These are phyloP conservation scores for Harpalus rubripes DNA, from an alignment of 2,888 invertebrate genomes.

Conservation along the genomic window DNA sequence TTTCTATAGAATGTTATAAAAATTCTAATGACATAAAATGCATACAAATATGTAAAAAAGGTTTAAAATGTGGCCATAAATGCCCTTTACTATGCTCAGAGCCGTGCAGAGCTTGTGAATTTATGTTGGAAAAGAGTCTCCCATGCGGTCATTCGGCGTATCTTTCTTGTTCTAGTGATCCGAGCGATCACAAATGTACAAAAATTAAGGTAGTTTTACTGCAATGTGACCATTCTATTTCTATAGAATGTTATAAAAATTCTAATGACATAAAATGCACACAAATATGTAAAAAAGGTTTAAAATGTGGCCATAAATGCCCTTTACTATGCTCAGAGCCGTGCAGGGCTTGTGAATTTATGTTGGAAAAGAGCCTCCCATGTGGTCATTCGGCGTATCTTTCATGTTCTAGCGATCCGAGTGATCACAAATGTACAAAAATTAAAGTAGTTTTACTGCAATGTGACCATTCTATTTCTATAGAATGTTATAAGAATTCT, in stretches of 20 bases:
- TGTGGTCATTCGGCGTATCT: slow-evolving; percentile 79
- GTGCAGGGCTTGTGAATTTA: slow-evolving; percentile 78
- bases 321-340: slow-evolving; percentile 77
- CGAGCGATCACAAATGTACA: slow-evolving; percentile 75
- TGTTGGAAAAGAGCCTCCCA: slow-evolving; percentile 78
- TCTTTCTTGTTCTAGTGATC: slow-evolving; percentile 78
- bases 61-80: slow-evolving; percentile 78
- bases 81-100: slow-evolving; percentile 76
- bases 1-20: slow-evolving; percentile 70
- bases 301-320: slow-evolving; percentile 78
- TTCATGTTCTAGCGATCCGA: slow-evolving; percentile 77
- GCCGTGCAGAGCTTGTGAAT: slow-evolving; percentile 79
- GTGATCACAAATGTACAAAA: slow-evolving; percentile 75
- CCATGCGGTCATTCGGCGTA: slow-evolving; percentile 78
- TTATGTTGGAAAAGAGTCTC: slow-evolving; percentile 78
- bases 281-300: slow-evolving; percentile 70
- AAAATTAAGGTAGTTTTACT: slow-evolving; percentile 69
- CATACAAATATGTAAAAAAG: slow-evolving; percentile 71
- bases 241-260: neutral
- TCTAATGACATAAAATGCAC: slow-evolving; percentile 75
- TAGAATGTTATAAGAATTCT: slow-evolving; percentile 61
- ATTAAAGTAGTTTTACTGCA: slow-evolving; percentile 68
- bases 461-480: slow-evolving; percentile 76
- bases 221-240: slow-evolving; percentile 76
- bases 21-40: slow-evolving; percentile 75